Evolutionary conservation across 92 coral and sea anemone genomes (phyloP), one percentile per base, ranked within the genome.

Genomic region (Palythoa caribaeorum): DNA sequence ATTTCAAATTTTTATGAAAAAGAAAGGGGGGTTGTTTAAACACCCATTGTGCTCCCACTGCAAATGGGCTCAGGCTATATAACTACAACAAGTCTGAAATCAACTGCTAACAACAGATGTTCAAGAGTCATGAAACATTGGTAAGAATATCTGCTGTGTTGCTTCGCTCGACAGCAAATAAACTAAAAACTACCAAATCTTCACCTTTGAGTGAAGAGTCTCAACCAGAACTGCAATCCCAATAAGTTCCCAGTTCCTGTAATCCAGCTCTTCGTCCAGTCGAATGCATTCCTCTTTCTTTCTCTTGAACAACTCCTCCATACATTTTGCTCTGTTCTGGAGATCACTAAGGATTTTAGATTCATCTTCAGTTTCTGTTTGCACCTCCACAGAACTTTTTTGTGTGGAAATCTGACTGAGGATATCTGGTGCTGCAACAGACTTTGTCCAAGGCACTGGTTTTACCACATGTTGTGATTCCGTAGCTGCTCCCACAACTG

Each of bases 331-430:
- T 78, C 94, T 95, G 88, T 91, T 80, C 20, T 88, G 87, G n/a
- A 93, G 91, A 77, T 83, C 93, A 70, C 80, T 71, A 71, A 78
- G 89, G 12, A 90, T 66, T 50, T 91, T 90, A 6, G 60, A 66
- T 15, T 91, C 90, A 47, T 95, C 92, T 50, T 86, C 91, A 38
- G 59, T 87, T 68, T 95, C 96, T 38, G 92, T 95, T 92, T 97
- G 99, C 69, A 97, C 87, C 59, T 92, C 99, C 1, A 95, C 94
- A 10, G 98, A 94, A 53, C 90, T 94, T 75, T 81, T 84, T 38
- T 91, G 91, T 80, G 92, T 94, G 7, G 94, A 90, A 10, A 96
- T 96, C 76, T 95, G 95, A 17, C 94, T 95, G 38, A 97, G 88
- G 63, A 97, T 91, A 89, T 97, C 99, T 17, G 99, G 99, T 5